A percentile compares a stretch with the other conserved stretches of the same genome.
Evolutionary conservation across 2,888 invertebrate genomes (phyloP).

Genomic region (Eudemis profundana): DNA sequence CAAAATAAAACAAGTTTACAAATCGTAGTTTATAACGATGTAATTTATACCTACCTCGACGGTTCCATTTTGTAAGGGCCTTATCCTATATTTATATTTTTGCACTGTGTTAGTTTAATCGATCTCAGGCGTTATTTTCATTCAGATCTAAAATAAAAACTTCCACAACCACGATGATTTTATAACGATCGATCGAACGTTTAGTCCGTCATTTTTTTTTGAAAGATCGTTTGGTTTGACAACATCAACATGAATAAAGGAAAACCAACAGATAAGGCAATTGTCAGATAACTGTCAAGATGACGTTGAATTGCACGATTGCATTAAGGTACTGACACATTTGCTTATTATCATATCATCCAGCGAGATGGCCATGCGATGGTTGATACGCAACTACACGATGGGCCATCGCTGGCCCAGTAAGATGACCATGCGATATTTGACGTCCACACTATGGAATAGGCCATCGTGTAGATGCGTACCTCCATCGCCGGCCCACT

Average conservation of each 20-base stretch:
- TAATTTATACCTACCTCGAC: slow-evolving; percentile 17
- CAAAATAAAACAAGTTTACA: slow-evolving; percentile 16
- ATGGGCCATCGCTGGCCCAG: too few species aligned
- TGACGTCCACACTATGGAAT: too few species aligned
- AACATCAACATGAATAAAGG: not conserved
- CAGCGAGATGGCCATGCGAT: too few species aligned
- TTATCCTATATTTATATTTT: slow-evolving; percentile 18
- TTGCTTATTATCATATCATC: too few species aligned
- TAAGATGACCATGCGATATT: too few species aligned
- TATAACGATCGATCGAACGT: slow-evolving; percentile 3
- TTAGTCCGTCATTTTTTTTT: slow-evolving; percentile 6
- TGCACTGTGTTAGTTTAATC: not conserved
- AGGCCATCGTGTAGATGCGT: too few species aligned
- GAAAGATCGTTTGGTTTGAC: slow-evolving; percentile 26
- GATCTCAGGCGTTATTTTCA: not conserved
- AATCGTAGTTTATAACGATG: not conserved
- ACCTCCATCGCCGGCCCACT: too few species aligned
- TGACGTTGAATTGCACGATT: too few species aligned
- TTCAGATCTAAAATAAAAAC: not conserved
- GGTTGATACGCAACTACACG: too few species aligned
- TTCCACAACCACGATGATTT: slow-evolving; percentile 18
- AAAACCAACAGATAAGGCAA: slow-evolving; percentile 10
- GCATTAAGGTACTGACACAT: too few species aligned
- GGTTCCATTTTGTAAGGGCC: slow-evolving; percentile 21
- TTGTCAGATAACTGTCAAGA: too few species aligned